These are phyloP conservation scores for Acleris literana DNA, from an alignment of 2,888 invertebrate genomes.

Conservation along the genomic window DNA sequence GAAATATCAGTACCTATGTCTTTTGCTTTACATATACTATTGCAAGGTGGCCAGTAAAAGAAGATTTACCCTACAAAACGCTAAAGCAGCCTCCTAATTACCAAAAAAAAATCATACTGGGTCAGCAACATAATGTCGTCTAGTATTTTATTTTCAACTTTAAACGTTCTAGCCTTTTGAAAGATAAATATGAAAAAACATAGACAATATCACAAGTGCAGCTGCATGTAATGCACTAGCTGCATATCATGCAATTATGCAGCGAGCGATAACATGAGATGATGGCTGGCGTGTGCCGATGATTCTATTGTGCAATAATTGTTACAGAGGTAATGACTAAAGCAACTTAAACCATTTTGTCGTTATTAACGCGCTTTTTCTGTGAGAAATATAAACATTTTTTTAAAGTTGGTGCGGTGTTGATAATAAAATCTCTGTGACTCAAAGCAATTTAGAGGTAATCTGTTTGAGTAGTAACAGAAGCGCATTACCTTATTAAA, in stretches of 20 bases:
- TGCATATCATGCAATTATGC: conserved; percentile 18
- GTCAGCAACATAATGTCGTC: too few relatives aligned
- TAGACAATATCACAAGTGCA: background rate
- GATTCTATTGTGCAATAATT: conserved; percentile 31
- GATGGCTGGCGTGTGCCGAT: conserved; percentile 29
- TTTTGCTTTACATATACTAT: too few relatives aligned
- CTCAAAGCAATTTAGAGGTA: background rate
- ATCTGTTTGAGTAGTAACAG: too few relatives aligned
- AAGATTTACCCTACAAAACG: too few relatives aligned
- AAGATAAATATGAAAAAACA: too few relatives aligned
- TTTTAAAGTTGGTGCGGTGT: background rate
- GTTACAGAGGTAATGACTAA: conserved; percentile 24
- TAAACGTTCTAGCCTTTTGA: too few relatives aligned
- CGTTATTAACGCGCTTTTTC: conserved; percentile 19
- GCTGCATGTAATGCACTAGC: background rate
- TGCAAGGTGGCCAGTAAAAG: too few relatives aligned
- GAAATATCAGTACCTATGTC: too few relatives aligned
- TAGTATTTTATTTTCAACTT: too few relatives aligned
- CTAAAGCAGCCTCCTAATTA: too few relatives aligned
- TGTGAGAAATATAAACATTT: conserved; percentile 4
- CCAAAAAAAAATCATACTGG: too few relatives aligned
- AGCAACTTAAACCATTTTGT: conserved; percentile 13
- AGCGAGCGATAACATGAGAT: conserved; percentile 25
- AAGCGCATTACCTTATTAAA: too few relatives aligned
- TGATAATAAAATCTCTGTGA: background rate